A percentile compares a stretch with the other conserved stretches of the same genome.
Conservation (phyloP, 1,140 invertebrate species). For the Amyelois transitella region DNA sequence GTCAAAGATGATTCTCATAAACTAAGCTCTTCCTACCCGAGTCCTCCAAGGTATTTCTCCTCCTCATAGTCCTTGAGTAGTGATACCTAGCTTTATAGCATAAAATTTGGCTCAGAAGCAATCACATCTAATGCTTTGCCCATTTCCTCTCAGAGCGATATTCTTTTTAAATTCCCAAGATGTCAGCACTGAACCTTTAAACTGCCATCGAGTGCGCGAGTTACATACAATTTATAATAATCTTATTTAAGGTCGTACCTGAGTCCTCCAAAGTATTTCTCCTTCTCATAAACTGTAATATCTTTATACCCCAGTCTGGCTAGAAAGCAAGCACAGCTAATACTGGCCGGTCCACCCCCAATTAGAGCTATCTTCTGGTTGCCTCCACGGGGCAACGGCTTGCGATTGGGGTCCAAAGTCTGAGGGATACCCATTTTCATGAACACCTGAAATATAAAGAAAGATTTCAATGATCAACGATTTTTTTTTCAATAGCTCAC, state of each 20-base stretch:
- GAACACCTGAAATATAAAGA: constrained; percentile 83
- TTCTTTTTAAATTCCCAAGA: constrained; percentile 79
- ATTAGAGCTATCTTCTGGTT: constrained; percentile 90
- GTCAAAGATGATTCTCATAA: too few species aligned
- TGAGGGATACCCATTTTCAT: constrained; percentile 95
- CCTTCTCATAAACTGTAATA: constrained; percentile 94
- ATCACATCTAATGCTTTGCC: constrained; percentile 97
- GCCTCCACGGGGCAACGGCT: constrained; percentile 75
- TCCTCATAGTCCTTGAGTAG: constrained; percentile 97
- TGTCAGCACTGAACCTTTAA: too few species aligned
- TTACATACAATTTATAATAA: neutral
- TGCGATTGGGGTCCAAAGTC: constrained; percentile 82
- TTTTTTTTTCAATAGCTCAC: too few species aligned
- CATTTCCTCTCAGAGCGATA: constrained; percentile 94
- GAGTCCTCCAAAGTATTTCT: constrained; percentile 90
- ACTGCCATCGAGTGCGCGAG: too few species aligned
- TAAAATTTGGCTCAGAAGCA: constrained; percentile 94
- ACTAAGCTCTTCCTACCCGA: too few species aligned
- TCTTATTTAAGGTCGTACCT: constrained; percentile 74
- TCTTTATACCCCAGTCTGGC: constrained; percentile 93
- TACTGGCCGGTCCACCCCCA: constrained; percentile 96
- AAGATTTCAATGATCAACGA: neutral
- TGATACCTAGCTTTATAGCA: constrained; percentile 93
- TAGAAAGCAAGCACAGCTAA: constrained; percentile 97
- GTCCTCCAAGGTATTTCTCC: constrained; percentile 88